Conservation (phyloP, 2,888 invertebrate species). For the Maniola hyperantus region DNA sequence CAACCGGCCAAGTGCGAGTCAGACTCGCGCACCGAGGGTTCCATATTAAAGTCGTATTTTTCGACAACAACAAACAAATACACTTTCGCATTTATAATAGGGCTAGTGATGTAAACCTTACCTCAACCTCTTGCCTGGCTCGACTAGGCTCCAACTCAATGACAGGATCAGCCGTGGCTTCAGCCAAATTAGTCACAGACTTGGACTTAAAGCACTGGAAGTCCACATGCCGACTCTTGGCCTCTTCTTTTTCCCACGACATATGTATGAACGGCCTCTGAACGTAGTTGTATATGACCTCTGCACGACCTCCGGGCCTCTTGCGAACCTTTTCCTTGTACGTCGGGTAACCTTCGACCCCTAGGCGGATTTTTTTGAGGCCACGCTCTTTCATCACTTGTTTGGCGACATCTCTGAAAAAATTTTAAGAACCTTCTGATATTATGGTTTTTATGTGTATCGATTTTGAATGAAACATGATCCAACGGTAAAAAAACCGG, state of each 20-base stretch:
- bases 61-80: no score
- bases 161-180: slow-evolving; percentile 95
- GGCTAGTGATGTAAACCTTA: no score
- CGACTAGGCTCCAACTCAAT: slow-evolving; percentile 84
- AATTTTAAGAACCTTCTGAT: background rate
- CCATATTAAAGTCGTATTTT: no score
- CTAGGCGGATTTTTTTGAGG: slow-evolving; percentile 98
- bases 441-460: background rate
- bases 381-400: slow-evolving; percentile 99
- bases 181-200: slow-evolving; percentile 97
- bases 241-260: slow-evolving; percentile 99
- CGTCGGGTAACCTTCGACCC: slow-evolving; percentile 99
- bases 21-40: no score
- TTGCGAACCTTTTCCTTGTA: slow-evolving; percentile 99
- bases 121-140: slow-evolving; percentile 61
- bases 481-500: no score
- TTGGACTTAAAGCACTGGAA: slow-evolving; percentile 99
- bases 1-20: no score
- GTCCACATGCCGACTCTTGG: slow-evolving; percentile 99
- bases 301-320: slow-evolving; percentile 96
- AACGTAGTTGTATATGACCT: slow-evolving; percentile 99
- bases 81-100: no score
- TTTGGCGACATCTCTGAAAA: slow-evolving; percentile 95
- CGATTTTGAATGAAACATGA: no score
- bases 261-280: slow-evolving; percentile 99